These are phyloP conservation scores for Dyspetes luteomarginatus DNA, from an alignment of 2,888 invertebrate genomes.

Conservation along the genomic window DNA sequence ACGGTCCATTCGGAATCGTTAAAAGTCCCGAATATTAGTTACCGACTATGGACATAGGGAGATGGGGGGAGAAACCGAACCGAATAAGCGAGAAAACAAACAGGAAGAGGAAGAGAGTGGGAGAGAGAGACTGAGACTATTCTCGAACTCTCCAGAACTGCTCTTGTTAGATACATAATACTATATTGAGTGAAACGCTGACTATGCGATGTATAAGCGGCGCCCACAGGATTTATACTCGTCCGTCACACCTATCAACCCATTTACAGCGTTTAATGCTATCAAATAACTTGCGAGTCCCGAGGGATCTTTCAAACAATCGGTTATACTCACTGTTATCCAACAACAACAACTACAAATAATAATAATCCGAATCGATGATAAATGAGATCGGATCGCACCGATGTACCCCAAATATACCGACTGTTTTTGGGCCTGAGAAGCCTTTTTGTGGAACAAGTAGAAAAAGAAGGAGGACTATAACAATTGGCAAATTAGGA, in stretches of 20 bases:
- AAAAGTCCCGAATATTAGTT: constrained; percentile 52
- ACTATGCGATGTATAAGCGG: constrained; percentile 38
- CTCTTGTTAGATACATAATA: constrained; percentile 46
- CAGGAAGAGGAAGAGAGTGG: not conserved
- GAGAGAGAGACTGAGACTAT: constrained; percentile 17
- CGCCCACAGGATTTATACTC: constrained; percentile 31
- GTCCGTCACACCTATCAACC: not conserved
- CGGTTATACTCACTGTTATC: too few species aligned
- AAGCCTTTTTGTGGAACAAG: too few species aligned
- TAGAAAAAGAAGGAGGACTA: too few species aligned
- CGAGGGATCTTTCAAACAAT: not conserved
- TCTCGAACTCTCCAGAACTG: constrained; percentile 47
- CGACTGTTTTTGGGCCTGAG: too few species aligned
- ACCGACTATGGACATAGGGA: constrained; percentile 44
- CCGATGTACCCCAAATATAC: too few species aligned
- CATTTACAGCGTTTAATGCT: too few species aligned
- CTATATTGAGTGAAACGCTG: constrained; percentile 55
- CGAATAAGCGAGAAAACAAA: not conserved
- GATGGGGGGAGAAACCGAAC: not conserved
- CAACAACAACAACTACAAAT: too few species aligned
- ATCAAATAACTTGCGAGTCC: not conserved
- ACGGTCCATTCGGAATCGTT: constrained; percentile 59
- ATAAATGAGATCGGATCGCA: too few species aligned
- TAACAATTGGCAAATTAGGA: too few species aligned
- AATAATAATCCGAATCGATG: too few species aligned